phyloP scores from a whole-genome alignment of 37 sponge, comb jelly and placozoan species.

The Theonella swinhoei region DNA sequence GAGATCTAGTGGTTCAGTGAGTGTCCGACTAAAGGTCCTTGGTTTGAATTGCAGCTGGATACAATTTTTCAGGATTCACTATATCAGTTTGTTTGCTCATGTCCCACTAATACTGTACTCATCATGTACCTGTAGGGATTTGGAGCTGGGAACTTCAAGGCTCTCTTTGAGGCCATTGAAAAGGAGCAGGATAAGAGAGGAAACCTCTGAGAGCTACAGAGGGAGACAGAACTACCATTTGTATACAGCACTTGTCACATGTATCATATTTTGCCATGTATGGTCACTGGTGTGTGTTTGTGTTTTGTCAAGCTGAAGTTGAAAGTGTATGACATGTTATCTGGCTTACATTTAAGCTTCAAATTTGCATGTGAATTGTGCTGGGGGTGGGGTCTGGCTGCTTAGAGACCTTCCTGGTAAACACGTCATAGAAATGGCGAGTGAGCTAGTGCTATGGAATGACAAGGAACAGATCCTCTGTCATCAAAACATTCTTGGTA shows the following conservation, averaged over 20 bases:
- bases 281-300: not conserved
- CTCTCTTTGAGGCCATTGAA: slow-evolving; percentile 97
- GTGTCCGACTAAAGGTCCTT: too few relatives aligned
- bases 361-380: too few relatives aligned
- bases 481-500: slow-evolving; percentile 15
- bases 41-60: too few relatives aligned
- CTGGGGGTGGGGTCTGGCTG: too few relatives aligned
- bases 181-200: slow-evolving; percentile 86
- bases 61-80: not conserved
- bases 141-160: slow-evolving; percentile 99
- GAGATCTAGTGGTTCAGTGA: too few relatives aligned
- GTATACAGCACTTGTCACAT: not conserved
- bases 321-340: not conserved
- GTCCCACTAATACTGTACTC: not conserved
- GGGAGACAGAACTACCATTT: not conserved
- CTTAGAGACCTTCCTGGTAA: too few relatives aligned
- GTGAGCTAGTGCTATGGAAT: not conserved
- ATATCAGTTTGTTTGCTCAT: too few relatives aligned
- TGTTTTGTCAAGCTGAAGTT: not conserved
- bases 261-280: too few relatives aligned
- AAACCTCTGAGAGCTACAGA: slow-evolving; percentile 27
- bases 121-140: slow-evolving; percentile 82
- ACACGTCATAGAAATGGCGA: too few relatives aligned
- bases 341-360: not conserved
- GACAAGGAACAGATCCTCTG: slow-evolving; percentile 9